These are phyloP conservation scores for Sylvilagus bachmani DNA, from an alignment of 2,113 vertebrate genomes.

Conservation along the genomic window DNA sequence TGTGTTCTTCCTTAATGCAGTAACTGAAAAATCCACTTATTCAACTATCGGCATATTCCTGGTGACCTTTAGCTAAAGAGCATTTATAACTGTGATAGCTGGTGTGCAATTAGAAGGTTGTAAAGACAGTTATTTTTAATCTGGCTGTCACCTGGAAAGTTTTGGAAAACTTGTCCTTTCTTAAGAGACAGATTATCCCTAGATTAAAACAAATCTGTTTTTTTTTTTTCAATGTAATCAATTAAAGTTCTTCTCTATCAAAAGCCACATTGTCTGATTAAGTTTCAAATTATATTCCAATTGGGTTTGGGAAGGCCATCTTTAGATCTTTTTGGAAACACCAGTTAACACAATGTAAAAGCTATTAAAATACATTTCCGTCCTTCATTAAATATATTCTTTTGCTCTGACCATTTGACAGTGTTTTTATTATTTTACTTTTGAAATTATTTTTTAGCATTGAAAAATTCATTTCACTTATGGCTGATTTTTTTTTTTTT, in stretches of 20 bases:
- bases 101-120: not conserved
- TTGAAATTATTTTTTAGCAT: slow-evolving; percentile 41
- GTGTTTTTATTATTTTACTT: slow-evolving; percentile 57
- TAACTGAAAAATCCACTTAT: not conserved
- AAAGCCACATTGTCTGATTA: not conserved
- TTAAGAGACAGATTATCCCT: not conserved
- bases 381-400: not conserved
- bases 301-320: not conserved
- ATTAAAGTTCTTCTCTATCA: not conserved
- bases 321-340: not conserved
- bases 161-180: not conserved
- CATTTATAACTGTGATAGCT: fast-evolving
- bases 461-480: slow-evolving; percentile 57
- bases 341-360: not conserved
- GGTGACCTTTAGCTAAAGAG: not conserved
- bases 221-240: not conserved
- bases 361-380: not conserved
- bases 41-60: not conserved
- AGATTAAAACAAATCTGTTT: not conserved
- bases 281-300: not conserved
- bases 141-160: not conserved
- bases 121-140: not conserved
- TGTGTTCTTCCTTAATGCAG: not conserved
- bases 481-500: slow-evolving; percentile 40
- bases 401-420: not conserved